Evolutionary conservation across 2,113 vertebrate species (phyloP).

Genomic region (Acrocephalus arundinaceus): DNA sequence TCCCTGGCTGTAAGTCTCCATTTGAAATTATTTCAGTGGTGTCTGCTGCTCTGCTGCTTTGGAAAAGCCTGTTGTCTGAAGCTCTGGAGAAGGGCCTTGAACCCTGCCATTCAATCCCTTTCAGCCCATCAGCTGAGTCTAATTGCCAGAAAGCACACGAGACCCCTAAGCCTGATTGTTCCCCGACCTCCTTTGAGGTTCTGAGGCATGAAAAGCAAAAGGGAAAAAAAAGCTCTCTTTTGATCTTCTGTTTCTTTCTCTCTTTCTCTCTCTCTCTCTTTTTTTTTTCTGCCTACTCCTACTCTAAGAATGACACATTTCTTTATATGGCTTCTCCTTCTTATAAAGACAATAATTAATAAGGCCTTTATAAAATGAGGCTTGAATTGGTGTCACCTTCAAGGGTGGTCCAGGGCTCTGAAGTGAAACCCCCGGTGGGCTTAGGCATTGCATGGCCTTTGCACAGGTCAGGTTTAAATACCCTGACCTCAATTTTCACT

Average conservation of each 20-base stretch:
- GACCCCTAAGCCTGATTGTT: conserved; percentile 97
- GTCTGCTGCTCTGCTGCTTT: conserved; percentile 87
- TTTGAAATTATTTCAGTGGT: conserved; percentile 95
- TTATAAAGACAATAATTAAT: conserved; percentile 99
- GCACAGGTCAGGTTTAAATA: conserved; percentile 94
- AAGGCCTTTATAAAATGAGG: conserved; percentile 97
- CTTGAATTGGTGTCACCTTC: conserved; percentile 92
- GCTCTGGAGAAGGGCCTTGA: conserved; percentile 97
- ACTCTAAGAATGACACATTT: conserved; percentile 93
- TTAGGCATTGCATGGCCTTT: conserved; percentile 88
- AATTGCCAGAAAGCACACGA: conserved; percentile 99
- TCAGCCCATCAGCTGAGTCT: conserved; percentile 99
- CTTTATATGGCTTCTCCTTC: conserved; percentile 92
- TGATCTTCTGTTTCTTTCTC: conserved; percentile 92
- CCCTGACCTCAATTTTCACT: conserved; percentile 97
- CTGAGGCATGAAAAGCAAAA: conserved; percentile 98
- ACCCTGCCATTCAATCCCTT: conserved; percentile 98
- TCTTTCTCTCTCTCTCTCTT: conserved; percentile 75
- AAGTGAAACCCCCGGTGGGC: conserved; percentile 90
- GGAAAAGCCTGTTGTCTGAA: conserved; percentile 96
- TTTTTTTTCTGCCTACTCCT: conserved; percentile 81
- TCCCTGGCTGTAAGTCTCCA: conserved; percentile 85
- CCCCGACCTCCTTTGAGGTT: conserved; percentile 99
- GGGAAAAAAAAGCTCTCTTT: conserved; percentile 79
- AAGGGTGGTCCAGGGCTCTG: conserved; percentile 90